Evolutionary conservation across 2,888 invertebrate species (phyloP), one percentile per base, ranked within the genome.

Genomic region (Portevinia maculata): DNA sequence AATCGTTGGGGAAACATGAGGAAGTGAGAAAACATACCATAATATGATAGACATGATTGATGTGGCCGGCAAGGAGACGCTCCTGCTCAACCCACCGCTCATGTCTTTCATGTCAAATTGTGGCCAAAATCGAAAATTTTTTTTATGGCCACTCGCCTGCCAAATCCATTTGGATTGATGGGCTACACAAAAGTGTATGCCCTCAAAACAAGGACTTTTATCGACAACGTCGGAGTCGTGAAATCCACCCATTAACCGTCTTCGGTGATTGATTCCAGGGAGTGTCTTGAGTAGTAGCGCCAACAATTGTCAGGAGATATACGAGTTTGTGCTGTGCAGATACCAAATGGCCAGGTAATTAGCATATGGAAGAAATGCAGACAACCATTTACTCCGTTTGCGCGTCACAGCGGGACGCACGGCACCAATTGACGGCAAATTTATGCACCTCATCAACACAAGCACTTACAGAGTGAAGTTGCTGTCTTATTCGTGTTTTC

Each of bases 1-100:
- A 83, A 83, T 83, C 48, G 55, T 17, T 6, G 9, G 17, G 15
- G 11, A 19, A 19, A 34, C 19, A 11, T n/a, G 30, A 13, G 15
- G 41, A 41, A 46, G 30, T 28, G 46, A 39, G 34, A 50, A 53
- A 50, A 71, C 64, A 62, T 46, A 21, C 32, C 55, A 37, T 30
- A 28, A 65, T 64, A 65, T 64, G 70, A 81, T 24, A 28, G 70
- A 76, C 75, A 65, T 83, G 83, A 83, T 83, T 73, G 83, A 83
- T 83, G 65, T 28, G 37, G 65, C 37, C 19, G 44, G 30, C 46
- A 46, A 55, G 37, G 21, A 37, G 34, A 64, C 39, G 50, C 65
- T 41, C 60, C 62, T 48, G 34, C 19, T 24, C 41, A 13, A n/a
- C 44, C 41, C 11, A 11, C 15, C 48, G 5, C 19, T 19, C 46